Percentiles rank a stretch among this genome's conserved stretches.
These are phyloP conservation scores for Hypotaenidia philippensis DNA, from an alignment of 2,797 vertebrate genomes.

Conservation along the genomic window DNA sequence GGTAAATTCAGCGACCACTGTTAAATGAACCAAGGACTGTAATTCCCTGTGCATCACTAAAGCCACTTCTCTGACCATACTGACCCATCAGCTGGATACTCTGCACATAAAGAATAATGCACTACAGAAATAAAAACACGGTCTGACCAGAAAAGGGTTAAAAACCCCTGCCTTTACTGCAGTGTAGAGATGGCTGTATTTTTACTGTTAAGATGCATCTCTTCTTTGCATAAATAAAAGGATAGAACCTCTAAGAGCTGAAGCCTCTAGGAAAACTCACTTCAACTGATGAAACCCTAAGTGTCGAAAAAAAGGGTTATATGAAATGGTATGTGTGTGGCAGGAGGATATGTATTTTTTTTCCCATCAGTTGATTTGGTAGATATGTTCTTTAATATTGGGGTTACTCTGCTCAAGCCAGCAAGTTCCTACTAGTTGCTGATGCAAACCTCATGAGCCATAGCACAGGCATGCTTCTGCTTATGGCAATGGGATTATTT, in stretches of 20 bases:
- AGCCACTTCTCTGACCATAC: not conserved
- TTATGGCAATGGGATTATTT: not conserved
- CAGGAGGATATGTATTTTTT: not conserved
- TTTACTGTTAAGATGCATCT: not conserved
- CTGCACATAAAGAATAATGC: not conserved
- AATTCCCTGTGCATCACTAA: not conserved
- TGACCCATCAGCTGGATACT: not conserved
- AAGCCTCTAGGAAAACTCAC: not conserved
- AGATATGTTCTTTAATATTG: not conserved
- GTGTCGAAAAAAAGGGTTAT: not conserved
- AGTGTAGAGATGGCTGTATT: not conserved
- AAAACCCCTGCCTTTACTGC: accelerated
- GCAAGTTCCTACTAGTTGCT: not conserved
- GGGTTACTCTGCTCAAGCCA: not conserved
- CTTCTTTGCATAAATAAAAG: not conserved
- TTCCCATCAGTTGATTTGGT: not conserved
- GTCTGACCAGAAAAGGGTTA: not conserved
- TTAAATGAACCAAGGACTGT: not conserved
- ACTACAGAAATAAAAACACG: not conserved
- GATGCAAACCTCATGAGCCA: not conserved
- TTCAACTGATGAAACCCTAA: not conserved
- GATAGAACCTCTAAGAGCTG: not conserved
- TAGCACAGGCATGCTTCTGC: accelerated
- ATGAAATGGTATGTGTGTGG: not conserved
- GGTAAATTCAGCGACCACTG: not conserved